Percentiles rank a stretch among this genome's conserved stretches.
phyloP scores from a whole-genome alignment of 2,113 vertebrate species.

The Larimichthys polyactis region DNA sequence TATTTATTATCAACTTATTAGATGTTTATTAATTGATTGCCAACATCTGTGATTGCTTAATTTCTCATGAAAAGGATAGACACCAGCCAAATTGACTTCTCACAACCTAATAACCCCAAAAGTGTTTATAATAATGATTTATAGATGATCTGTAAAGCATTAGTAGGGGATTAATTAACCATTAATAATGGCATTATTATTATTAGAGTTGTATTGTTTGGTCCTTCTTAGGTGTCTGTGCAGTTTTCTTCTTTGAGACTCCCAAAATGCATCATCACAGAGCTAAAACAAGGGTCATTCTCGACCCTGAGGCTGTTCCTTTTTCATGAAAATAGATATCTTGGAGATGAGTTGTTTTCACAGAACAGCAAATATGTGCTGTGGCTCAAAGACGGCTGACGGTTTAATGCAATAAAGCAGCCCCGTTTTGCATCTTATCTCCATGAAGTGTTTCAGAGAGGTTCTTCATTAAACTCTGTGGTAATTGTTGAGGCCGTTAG shows the following conservation, averaged over 20 bases:
- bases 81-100: neutral
- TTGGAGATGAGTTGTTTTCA: neutral
- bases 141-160: neutral
- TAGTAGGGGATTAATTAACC: neutral
- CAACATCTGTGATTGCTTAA: neutral
- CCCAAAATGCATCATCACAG: neutral
- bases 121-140: neutral
- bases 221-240: neutral
- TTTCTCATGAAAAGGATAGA: neutral
- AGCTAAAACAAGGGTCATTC: slow-evolving; percentile 8
- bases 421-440: slow-evolving; percentile 2
- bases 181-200: neutral
- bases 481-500: neutral
- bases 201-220: too few relatives aligned
- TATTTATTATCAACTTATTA: neutral
- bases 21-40: neutral
- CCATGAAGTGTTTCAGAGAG: slow-evolving; percentile 10
- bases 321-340: slow-evolving; percentile 14
- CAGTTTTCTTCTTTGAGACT: neutral
- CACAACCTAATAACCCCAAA: neutral
- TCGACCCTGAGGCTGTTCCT: neutral
- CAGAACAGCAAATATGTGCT: slow-evolving; percentile 20
- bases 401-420: slow-evolving; percentile 31
- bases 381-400: slow-evolving; percentile 41
- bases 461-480: slow-evolving; percentile 13